Conservation (phyloP, 2,113 vertebrate species). For the Hypanus sabinus region DNA sequence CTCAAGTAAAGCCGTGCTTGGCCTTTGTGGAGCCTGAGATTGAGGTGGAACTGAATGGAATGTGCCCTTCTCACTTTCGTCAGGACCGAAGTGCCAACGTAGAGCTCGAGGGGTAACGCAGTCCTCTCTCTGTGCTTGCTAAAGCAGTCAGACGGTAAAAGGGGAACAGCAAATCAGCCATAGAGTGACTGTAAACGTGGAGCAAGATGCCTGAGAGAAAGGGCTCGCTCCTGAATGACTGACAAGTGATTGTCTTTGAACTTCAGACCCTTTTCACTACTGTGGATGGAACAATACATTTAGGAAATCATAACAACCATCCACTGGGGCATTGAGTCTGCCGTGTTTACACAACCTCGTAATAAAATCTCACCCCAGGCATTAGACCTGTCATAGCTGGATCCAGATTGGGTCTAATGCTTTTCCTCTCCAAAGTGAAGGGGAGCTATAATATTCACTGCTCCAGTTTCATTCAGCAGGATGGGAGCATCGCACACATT, state of each 20-base stretch:
- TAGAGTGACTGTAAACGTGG: background rate
- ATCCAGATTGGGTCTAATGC: slow-evolving; percentile 2
- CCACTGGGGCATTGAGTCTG: slow-evolving; percentile 24
- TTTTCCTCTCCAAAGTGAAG: background rate
- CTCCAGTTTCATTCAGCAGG: background rate
- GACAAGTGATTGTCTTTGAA: slow-evolving; percentile 27
- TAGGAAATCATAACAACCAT: slow-evolving; percentile 24
- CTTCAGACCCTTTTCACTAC: slow-evolving; percentile 1
- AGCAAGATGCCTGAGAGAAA: background rate
- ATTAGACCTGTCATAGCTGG: slow-evolving; percentile 11
- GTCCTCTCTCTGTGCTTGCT: background rate
- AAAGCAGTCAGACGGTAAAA: background rate
- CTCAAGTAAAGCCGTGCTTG: no score
- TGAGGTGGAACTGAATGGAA: background rate
- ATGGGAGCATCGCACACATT: background rate
- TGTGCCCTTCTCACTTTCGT: no score
- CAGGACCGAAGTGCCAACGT: background rate
- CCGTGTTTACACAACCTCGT: background rate
- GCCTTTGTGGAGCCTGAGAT: background rate
- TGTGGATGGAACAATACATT: slow-evolving; percentile 27
- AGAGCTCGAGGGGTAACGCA: background rate
- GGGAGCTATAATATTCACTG: background rate
- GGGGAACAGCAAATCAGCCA: background rate
- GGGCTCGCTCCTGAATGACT: background rate
- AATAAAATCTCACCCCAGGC: slow-evolving; percentile 18